Evolutionary conservation across 1,140 invertebrate species (phyloP).

Genomic region (Anagrus nilaparvatae): DNA sequence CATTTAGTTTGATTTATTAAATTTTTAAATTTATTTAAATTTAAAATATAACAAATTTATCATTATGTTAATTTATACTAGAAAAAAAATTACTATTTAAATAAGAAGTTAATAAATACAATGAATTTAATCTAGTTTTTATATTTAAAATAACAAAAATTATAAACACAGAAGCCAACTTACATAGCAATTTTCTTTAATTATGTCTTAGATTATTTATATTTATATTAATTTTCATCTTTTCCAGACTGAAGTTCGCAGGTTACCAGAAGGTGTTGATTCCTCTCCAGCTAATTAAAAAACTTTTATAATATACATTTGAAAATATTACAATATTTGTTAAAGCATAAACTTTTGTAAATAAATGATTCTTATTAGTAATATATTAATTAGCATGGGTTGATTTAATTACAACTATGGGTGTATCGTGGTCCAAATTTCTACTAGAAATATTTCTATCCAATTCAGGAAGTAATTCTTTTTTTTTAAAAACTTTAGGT

Average conservation of each 20-base stretch:
- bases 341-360: constrained; percentile 10
- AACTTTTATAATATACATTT: background rate
- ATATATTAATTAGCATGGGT: background rate
- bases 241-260: constrained; percentile 44
- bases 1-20: too few species aligned
- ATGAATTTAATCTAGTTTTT: too few species aligned
- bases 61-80: too few species aligned
- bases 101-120: too few species aligned
- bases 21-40: too few species aligned
- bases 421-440: constrained; percentile 20
- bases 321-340: constrained; percentile 8
- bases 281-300: constrained; percentile 12
- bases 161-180: background rate
- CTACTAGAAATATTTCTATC: constrained; percentile 17
- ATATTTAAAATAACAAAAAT: too few species aligned
- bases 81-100: too few species aligned
- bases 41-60: too few species aligned
- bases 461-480: constrained; percentile 29
- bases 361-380: constrained; percentile 13
- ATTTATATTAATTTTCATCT: constrained; percentile 10
- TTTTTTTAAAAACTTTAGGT: constrained; percentile 27
- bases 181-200: background rate
- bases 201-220: background rate
- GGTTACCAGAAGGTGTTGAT: constrained; percentile 23
- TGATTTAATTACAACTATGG: constrained; percentile 20